Evolutionary conservation across 1,140 invertebrate genomes (phyloP).

Genomic region (Drosophila saltans): DNA sequence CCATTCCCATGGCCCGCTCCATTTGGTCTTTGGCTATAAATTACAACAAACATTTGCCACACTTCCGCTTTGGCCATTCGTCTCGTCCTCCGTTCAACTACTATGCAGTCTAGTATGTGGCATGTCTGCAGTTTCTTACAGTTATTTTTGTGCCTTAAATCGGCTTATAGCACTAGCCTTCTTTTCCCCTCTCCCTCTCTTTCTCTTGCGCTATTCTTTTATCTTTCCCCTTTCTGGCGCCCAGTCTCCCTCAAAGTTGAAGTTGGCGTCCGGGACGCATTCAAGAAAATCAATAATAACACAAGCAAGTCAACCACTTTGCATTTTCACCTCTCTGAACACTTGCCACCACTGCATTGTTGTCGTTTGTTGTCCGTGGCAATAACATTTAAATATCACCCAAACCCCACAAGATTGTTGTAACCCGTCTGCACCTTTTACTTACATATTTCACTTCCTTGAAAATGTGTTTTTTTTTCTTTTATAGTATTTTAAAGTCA

Average conservation of each 20-base stretch:
- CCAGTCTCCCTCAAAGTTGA: not conserved
- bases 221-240: too few species aligned
- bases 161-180: slow-evolving; percentile 61
- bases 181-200: not conserved
- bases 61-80: slow-evolving; percentile 56
- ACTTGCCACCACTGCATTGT: slow-evolving; percentile 36
- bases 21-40: slow-evolving; percentile 54
- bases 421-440: not conserved
- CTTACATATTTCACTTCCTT: slow-evolving; percentile 28
- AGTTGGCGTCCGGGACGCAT: slow-evolving; percentile 28
- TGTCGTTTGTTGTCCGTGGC: slow-evolving; percentile 64
- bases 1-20: not conserved
- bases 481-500: slow-evolving; percentile 19
- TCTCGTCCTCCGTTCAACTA: slow-evolving; percentile 15
- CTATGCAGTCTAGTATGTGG: slow-evolving; percentile 51
- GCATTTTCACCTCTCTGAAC: not conserved
- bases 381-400: slow-evolving; percentile 71
- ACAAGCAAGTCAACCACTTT: slow-evolving; percentile 15
- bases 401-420: not conserved
- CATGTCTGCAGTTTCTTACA: slow-evolving; percentile 57
- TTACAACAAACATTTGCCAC: slow-evolving; percentile 78
- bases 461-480: slow-evolving; percentile 16
- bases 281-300: slow-evolving; percentile 66
- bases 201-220: not conserved
- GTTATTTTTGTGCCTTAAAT: slow-evolving; percentile 75